These are phyloP conservation scores for Ctenopoma multispine DNA, from an alignment of 2,797 vertebrate genomes.

Conservation along the genomic window DNA sequence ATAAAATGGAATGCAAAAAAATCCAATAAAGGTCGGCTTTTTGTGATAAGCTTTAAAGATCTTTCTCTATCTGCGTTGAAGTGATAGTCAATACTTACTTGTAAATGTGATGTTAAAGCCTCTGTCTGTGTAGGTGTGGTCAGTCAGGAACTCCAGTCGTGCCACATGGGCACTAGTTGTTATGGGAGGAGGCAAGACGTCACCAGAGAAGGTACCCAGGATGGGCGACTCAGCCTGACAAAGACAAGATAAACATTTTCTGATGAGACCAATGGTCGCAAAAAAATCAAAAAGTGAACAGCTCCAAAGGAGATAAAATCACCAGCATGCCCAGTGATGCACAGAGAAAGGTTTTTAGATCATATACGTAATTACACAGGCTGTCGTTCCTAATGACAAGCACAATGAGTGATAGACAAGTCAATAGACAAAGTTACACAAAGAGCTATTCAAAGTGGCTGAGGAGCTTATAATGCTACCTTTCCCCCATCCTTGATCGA, in stretches of 20 bases:
- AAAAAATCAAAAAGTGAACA: conserved; percentile 7
- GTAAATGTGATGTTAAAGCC: conserved; percentile 99
- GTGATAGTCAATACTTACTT: conserved; percentile 84
- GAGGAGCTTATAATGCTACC: conserved; percentile 57
- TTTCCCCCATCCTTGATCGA: conserved; percentile 96
- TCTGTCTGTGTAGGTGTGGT: conserved; percentile 96
- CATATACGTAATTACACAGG: conserved; percentile 21
- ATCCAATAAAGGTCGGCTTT: conserved; percentile 19
- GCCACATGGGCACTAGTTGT: conserved; percentile 95
- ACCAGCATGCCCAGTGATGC: not conserved
- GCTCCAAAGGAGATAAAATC: not conserved
- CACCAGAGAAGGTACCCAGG: conserved; percentile 96
- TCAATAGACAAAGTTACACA: conserved; percentile 17
- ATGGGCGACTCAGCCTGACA: conserved; percentile 91
- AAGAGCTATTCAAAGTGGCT: conserved; percentile 27
- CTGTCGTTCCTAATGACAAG: conserved; percentile 14
- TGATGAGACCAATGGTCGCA: conserved; percentile 15
- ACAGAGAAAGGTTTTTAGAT: conserved; percentile 26
- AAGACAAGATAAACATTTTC: conserved; percentile 11
- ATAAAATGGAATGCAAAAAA: conserved; percentile 10
- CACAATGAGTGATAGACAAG: conserved; percentile 13
- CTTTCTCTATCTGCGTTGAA: conserved; percentile 10
- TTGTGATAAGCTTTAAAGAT: conserved; percentile 37
- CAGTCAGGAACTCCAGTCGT: conserved; percentile 96
- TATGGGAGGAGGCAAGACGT: conserved; percentile 92